Evolutionary conservation across 2,797 vertebrate species (phyloP).

Genomic region (Falco berigora): DNA sequence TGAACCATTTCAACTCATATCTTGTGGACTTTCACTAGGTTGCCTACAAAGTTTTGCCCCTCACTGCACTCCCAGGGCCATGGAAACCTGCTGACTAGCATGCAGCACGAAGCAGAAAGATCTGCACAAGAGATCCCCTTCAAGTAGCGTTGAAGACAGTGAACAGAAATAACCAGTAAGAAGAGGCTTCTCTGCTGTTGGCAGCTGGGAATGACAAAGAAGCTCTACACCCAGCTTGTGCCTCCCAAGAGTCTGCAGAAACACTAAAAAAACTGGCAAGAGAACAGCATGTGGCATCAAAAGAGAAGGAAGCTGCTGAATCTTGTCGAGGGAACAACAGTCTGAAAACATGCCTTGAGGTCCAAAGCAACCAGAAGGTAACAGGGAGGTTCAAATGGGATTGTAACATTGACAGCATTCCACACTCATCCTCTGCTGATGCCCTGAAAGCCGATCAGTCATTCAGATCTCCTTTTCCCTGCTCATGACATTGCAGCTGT

Average conservation of each 20-base stretch:
- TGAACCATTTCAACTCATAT: neutral
- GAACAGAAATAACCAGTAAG: neutral
- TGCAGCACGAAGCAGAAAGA: neutral
- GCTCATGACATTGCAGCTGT: neutral
- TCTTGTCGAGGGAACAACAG: neutral
- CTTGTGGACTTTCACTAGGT: neutral
- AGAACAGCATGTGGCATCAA: neutral
- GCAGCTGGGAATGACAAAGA: neutral
- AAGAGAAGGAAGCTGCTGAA: neutral
- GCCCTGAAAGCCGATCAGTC: neutral
- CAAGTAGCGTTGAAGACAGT: neutral
- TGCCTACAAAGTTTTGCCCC: neutral
- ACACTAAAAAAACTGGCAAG: neutral
- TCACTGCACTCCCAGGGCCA: neutral
- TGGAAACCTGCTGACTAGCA: neutral
- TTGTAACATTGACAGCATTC: neutral
- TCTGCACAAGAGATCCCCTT: neutral
- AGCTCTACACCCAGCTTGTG: neutral
- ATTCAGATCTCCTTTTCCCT: neutral
- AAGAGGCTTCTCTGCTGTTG: neutral
- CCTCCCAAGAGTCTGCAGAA: neutral
- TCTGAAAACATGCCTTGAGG: neutral
- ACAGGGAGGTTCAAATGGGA: neutral
- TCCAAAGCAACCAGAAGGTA: neutral
- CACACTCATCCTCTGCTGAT: neutral